Percentiles rank a stretch among this genome's conserved stretches.
Conservation (phyloP, 2,797 vertebrate genomes). For the Aldrovandia affinis region DNA sequence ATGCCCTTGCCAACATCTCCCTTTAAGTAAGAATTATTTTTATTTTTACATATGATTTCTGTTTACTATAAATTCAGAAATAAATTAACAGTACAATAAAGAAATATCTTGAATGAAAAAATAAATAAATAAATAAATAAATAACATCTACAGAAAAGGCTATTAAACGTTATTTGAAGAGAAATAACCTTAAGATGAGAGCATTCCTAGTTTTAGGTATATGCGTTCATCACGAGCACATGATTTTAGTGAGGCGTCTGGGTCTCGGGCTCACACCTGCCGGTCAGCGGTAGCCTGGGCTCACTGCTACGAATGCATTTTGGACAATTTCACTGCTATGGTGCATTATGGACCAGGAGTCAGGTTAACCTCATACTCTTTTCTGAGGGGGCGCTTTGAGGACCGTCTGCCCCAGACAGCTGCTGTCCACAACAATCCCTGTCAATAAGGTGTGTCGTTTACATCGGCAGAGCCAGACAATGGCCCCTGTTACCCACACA, state of each 20-base stretch:
- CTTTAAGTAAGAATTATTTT: neutral
- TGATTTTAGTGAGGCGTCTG: no score
- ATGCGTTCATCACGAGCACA: neutral
- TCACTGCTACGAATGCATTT: neutral
- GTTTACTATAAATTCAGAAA: no score
- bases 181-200: neutral
- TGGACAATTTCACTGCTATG: constrained; percentile 11
- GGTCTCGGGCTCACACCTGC: no score
- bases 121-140: neutral
- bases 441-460: neutral
- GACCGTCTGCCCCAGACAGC: neutral
- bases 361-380: neutral
- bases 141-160: neutral
- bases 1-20: neutral
- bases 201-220: neutral
- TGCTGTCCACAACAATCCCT: neutral
- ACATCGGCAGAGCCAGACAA: neutral
- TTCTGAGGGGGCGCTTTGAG: neutral
- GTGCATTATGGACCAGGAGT: constrained; percentile 13
- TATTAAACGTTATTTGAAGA: neutral
- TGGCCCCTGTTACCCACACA: neutral
- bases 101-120: neutral
- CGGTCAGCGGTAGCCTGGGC: no score
- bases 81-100: no score
- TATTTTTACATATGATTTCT: neutral